These are phyloP conservation scores for Agrochola macilenta DNA, from an alignment of 2,888 invertebrate species.

Conservation along the genomic window DNA sequence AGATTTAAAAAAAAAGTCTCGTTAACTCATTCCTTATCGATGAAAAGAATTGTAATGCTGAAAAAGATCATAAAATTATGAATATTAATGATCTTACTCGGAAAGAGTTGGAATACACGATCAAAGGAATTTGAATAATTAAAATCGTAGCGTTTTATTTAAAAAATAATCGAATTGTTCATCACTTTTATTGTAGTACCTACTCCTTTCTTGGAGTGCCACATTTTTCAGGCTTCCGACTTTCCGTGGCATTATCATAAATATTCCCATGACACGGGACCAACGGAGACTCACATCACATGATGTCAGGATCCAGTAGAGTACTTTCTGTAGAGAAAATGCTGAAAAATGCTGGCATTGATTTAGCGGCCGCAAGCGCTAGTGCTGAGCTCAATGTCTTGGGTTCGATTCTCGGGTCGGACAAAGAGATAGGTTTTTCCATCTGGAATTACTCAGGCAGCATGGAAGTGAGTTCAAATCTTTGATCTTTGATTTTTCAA, in stretches of 20 bases:
- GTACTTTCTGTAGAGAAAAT: no score
- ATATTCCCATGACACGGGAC: no score
- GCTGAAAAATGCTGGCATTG: no score
- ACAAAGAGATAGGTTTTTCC: not conserved
- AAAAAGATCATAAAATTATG: conserved; percentile 17
- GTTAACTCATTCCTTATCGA: not conserved
- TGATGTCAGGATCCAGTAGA: no score
- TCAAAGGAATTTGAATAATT: conserved; percentile 34
- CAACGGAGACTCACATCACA: no score
- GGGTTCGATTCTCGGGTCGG: not conserved
- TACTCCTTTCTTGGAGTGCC: not conserved
- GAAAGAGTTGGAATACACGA: conserved; percentile 6
- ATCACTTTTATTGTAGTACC: no score
- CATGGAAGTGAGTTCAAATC: no score
- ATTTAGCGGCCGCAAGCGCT: not conserved
- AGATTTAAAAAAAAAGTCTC: not conserved
- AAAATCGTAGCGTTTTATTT: conserved; percentile 1
- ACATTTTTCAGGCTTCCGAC: no score
- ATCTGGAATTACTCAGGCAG: no score
- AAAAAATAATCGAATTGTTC: not conserved
- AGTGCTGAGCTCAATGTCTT: not conserved
- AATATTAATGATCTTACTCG: conserved; percentile 29
- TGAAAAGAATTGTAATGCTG: not conserved
- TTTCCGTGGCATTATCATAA: no score
- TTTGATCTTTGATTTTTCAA: no score